Evolutionary conservation across 2,888 invertebrate species (phyloP).

Genomic region (Drosophila subquinaria): DNA sequence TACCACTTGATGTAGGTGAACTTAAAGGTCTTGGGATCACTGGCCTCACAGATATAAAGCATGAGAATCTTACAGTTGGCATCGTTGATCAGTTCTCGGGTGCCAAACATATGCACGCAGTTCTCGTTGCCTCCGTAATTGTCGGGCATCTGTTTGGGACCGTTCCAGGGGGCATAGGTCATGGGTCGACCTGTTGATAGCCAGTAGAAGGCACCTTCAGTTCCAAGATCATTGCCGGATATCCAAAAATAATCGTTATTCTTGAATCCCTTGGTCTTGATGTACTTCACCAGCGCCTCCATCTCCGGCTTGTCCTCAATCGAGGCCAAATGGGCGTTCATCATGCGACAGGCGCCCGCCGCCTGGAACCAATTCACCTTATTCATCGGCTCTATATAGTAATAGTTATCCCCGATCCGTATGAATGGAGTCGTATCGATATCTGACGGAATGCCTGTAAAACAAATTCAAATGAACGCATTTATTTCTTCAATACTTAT

Average conservation of each 20-base stretch:
- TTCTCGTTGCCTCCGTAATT: slow-evolving; percentile 71
- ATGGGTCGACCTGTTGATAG: slow-evolving; percentile 72
- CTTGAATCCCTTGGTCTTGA: slow-evolving; percentile 64
- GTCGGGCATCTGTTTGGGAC: slow-evolving; percentile 74
- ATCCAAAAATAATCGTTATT: slow-evolving; percentile 74
- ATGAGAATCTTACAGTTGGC: slow-evolving; percentile 68
- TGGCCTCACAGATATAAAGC: slow-evolving; percentile 72
- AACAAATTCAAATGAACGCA: not conserved
- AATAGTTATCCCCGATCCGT: slow-evolving; percentile 71
- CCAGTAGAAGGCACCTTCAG: slow-evolving; percentile 77
- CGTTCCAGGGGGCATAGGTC: slow-evolving; percentile 75
- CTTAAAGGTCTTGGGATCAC: slow-evolving; percentile 67
- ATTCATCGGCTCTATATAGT: slow-evolving; percentile 68
- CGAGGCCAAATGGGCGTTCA: slow-evolving; percentile 74
- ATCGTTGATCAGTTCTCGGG: slow-evolving; percentile 74
- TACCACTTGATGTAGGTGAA: slow-evolving; percentile 70
- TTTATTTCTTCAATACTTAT: not conserved
- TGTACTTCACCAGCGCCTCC: slow-evolving; percentile 62
- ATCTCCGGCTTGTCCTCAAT: slow-evolving; percentile 72
- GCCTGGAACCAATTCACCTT: slow-evolving; percentile 79
- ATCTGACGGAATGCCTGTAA: slow-evolving; percentile 60
- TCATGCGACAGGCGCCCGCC: slow-evolving; percentile 71
- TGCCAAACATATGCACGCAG: slow-evolving; percentile 76
- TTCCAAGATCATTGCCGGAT: slow-evolving; percentile 76
- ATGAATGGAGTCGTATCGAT: slow-evolving; percentile 70